Percentiles rank a stretch among this genome's conserved stretches.
Evolutionary conservation across 2,113 vertebrate genomes (phyloP).

Genomic region (Tympanuchus pallidicinctus): DNA sequence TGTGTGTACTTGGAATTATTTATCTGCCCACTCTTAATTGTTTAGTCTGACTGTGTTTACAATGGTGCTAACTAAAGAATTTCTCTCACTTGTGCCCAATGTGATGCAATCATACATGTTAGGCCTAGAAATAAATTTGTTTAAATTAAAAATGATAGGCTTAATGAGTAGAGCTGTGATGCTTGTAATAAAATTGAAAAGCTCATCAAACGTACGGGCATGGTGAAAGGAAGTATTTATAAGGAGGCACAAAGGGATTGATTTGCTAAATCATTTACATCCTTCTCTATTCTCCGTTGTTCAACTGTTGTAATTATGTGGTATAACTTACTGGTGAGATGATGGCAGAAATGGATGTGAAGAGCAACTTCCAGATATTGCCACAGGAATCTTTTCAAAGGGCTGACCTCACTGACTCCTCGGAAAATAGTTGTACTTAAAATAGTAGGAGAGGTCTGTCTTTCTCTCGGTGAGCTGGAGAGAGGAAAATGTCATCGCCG

Average conservation of each 20-base stretch:
- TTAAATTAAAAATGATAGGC: not conserved
- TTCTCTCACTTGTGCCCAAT: not conserved
- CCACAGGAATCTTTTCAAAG: not conserved
- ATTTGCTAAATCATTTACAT: not conserved
- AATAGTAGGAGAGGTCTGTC: not conserved
- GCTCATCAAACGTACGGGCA: not conserved
- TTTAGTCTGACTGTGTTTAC: not conserved
- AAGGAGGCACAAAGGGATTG: not conserved
- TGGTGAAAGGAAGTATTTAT: not conserved
- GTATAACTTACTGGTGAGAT: not conserved
- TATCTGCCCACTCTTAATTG: slow-evolving; percentile 7
- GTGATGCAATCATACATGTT: not conserved
- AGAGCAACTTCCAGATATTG: not conserved
- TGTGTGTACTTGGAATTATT: slow-evolving; percentile 33
- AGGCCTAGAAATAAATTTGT: not conserved
- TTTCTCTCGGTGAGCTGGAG: not conserved
- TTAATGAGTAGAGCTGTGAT: not conserved
- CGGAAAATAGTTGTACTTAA: not conserved
- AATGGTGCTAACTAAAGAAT: not conserved
- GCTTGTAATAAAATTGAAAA: not conserved
- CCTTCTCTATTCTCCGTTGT: not conserved
- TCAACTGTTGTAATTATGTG: not conserved
- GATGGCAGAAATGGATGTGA: not conserved
- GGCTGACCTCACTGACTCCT: not conserved
- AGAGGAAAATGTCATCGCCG: accelerated